phyloP scores from a whole-genome alignment of 1,140 invertebrate species.

The Aphidius ervi region DNA sequence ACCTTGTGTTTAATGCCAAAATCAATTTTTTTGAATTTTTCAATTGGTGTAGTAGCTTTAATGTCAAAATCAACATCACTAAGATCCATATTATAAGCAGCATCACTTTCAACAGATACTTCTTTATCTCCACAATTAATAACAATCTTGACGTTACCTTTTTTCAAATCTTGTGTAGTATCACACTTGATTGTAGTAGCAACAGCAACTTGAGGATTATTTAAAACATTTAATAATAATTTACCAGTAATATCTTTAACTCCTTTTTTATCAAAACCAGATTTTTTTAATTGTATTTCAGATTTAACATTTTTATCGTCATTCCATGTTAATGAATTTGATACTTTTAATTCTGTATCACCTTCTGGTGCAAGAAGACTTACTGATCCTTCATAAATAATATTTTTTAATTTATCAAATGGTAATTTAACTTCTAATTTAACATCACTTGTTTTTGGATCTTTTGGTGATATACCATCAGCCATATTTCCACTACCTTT shows the following conservation, averaged over 20 bases:
- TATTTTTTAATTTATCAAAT: slow-evolving; percentile 52
- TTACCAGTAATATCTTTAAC: slow-evolving; percentile 19
- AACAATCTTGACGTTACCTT: slow-evolving; percentile 20
- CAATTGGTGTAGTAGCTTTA: slow-evolving; percentile 43
- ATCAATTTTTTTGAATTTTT: slow-evolving; percentile 56
- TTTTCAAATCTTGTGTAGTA: slow-evolving; percentile 42
- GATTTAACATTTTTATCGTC: slow-evolving; percentile 54
- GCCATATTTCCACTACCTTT: slow-evolving; percentile 49
- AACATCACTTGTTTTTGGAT: slow-evolving; percentile 45
- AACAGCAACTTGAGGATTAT: slow-evolving; percentile 33
- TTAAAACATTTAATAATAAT: slow-evolving; percentile 20
- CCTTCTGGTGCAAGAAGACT: slow-evolving; percentile 29
- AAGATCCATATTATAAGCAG: slow-evolving; percentile 27
- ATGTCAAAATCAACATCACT: slow-evolving; percentile 25
- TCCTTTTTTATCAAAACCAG: slow-evolving; percentile 20
- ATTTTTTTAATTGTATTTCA: slow-evolving; percentile 27
- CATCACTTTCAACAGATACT: slow-evolving; percentile 23
- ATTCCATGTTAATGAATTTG: slow-evolving; percentile 50
- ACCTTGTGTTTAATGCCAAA: slow-evolving; percentile 56
- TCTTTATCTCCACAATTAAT: slow-evolving; percentile 35
- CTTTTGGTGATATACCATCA: slow-evolving; percentile 32
- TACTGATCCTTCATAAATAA: slow-evolving; percentile 40
- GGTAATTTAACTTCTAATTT: slow-evolving; percentile 49
- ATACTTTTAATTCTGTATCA: slow-evolving; percentile 27
- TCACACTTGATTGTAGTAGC: slow-evolving; percentile 45